These are phyloP conservation scores for Nasonia oneida DNA, from an alignment of 2,888 invertebrate genomes.

Conservation along the genomic window DNA sequence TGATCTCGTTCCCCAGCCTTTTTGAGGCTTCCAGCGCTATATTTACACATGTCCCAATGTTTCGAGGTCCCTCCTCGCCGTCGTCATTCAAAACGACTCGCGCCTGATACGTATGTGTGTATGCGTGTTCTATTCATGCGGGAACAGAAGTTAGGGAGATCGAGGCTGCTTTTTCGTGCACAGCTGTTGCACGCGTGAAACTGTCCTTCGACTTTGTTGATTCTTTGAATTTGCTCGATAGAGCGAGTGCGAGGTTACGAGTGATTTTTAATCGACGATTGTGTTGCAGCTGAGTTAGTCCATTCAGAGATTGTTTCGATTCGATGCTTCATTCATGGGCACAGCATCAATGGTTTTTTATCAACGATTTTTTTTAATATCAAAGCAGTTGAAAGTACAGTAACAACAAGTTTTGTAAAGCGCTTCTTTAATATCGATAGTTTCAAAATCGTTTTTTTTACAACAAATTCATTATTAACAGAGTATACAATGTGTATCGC, in stretches of 20 bases:
- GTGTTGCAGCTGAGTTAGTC: not conserved
- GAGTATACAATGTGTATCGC: not conserved
- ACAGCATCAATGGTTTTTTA: not conserved
- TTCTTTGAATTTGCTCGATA: slow-evolving; percentile 19
- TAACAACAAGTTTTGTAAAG: not conserved
- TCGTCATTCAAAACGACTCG: slow-evolving; percentile 35
- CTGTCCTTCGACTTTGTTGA: slow-evolving; percentile 24
- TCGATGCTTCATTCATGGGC: not conserved
- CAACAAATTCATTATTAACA: not conserved
- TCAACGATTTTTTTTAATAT: not conserved
- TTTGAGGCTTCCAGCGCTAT: slow-evolving; percentile 10
- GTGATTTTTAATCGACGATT: slow-evolving; percentile 1
- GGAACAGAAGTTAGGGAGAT: not conserved
- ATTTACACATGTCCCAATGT: not conserved
- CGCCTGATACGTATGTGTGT: not conserved
- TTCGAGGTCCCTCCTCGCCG: slow-evolving; percentile 10
- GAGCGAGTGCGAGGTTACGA: not conserved
- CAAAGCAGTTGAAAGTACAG: too few relatives aligned
- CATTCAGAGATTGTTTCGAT: not conserved
- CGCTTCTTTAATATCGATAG: not conserved
- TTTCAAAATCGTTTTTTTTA: not conserved
- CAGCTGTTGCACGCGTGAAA: slow-evolving; percentile 38
- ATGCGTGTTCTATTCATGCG: slow-evolving; percentile 33
- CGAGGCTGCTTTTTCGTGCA: slow-evolving; percentile 19
- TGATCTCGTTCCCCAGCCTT: not conserved